Conservation (phyloP, 1,140 invertebrate genomes). For the Drosophila busckii region DNA sequence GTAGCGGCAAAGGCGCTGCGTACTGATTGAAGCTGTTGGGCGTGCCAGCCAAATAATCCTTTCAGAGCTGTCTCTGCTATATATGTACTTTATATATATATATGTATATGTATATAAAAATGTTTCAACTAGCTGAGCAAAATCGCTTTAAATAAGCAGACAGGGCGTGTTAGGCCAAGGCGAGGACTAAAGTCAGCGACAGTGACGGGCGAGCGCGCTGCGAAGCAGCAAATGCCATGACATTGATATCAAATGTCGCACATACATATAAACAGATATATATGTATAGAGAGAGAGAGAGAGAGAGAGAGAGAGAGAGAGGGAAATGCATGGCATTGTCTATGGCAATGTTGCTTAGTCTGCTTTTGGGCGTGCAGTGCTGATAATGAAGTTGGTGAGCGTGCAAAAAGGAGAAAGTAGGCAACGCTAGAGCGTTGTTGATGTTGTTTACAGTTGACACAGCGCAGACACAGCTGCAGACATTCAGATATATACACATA, state of each 20-base stretch:
- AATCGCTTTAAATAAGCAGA: slow-evolving; percentile 36
- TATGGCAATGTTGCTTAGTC: slow-evolving; percentile 47
- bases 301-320: too few species aligned
- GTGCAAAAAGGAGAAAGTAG: neutral
- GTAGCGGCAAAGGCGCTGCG: slow-evolving; percentile 41
- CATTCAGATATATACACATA: slow-evolving; percentile 25
- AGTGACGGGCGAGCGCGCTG: neutral
- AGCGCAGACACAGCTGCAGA: slow-evolving; percentile 72
- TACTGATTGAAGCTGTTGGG: slow-evolving; percentile 54
- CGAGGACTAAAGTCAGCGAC: neutral
- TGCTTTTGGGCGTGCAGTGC: slow-evolving; percentile 44
- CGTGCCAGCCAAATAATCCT: slow-evolving; percentile 65
- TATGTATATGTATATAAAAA: slow-evolving; percentile 27
- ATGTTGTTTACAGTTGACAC: slow-evolving; percentile 74
- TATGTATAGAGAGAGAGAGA: too few species aligned
- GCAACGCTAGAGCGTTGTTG: slow-evolving; percentile 24
- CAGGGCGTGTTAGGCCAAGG: slow-evolving; percentile 11
- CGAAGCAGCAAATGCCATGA: slow-evolving; percentile 52
- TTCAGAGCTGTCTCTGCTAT: slow-evolving; percentile 30
- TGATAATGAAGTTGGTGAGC: neutral
- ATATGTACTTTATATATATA: slow-evolving; percentile 11
- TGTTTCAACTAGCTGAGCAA: slow-evolving; percentile 16
- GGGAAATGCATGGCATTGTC: slow-evolving; percentile 45
- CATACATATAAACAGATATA: too few species aligned
- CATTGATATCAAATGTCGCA: slow-evolving; percentile 76